These are phyloP conservation scores for Ancistrus triradiatus DNA, from an alignment of 2,113 vertebrate species.

Conservation along the genomic window DNA sequence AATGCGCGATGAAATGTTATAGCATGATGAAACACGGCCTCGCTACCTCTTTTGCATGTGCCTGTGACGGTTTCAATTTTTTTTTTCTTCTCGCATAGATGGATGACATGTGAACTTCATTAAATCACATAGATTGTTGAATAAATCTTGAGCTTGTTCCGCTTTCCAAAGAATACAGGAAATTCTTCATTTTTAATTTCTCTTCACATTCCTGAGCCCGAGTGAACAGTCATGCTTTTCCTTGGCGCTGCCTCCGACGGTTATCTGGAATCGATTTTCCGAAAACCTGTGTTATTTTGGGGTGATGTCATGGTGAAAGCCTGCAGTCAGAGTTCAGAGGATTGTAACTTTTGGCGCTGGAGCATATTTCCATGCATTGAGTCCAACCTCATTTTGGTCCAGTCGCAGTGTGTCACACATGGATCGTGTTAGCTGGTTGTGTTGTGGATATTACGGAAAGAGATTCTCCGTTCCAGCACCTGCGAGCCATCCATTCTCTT, in stretches of 20 bases:
- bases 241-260: constrained; percentile 17
- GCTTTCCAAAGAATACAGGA: constrained; percentile 3
- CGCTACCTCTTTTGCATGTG: constrained; percentile 7
- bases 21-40: too few relatives aligned
- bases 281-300: too few relatives aligned
- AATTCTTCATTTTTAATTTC: constrained; percentile 29
- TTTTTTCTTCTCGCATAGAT: not conserved
- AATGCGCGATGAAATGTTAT: too few relatives aligned
- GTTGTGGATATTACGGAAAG: constrained; percentile 28
- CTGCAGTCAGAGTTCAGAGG: constrained; percentile 33
- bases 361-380: constrained; percentile 39
- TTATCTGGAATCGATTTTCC: constrained; percentile 51
- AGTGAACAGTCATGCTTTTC: constrained; percentile 26
- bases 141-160: not conserved
- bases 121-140: not conserved
- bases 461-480: constrained; percentile 21
- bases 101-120: constrained; percentile 4
- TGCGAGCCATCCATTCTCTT: constrained; percentile 29
- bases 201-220: constrained; percentile 18
- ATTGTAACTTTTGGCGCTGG: constrained; percentile 45
- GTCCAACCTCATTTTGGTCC: constrained; percentile 42
- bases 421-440: constrained; percentile 39
- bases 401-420: constrained; percentile 35
- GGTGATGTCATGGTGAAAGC: constrained; percentile 47
- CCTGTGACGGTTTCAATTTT: not conserved